These are phyloP conservation scores for Xanthorhoe spadicearia DNA, from an alignment of 2,888 invertebrate species.

Conservation along the genomic window DNA sequence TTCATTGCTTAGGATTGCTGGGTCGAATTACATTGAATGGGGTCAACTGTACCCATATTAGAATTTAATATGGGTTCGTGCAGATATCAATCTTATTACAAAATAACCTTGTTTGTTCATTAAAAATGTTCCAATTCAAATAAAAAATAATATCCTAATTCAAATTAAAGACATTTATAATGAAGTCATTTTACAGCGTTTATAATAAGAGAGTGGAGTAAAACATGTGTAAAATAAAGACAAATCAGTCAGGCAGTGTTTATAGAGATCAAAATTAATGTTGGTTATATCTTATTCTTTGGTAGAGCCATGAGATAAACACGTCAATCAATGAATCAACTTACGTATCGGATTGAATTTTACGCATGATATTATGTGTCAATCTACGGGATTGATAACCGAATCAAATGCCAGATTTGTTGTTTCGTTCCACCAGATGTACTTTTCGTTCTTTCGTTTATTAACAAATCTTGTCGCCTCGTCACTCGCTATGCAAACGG, in stretches of 20 bases:
- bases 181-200: neutral
- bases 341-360: constrained; percentile 5
- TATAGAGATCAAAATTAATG: neutral
- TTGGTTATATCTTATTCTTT: constrained; percentile 2
- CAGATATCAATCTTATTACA: constrained; percentile 23
- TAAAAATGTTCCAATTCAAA: neutral
- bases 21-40: constrained; percentile 21
- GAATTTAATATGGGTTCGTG: constrained; percentile 18
- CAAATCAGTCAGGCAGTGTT: neutral
- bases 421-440: constrained; percentile 4
- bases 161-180: neutral
- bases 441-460: constrained; percentile 4
- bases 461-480: neutral
- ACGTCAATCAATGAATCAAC: constrained; percentile 15
- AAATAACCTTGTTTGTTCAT: constrained; percentile 11
- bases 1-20: constrained; percentile 32
- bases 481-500: neutral
- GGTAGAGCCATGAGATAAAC: constrained; percentile 4
- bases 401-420: constrained; percentile 12
- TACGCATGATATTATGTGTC: neutral
- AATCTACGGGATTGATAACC: constrained; percentile 10
- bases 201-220: neutral
- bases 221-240: neutral
- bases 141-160: neutral
- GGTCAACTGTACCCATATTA: constrained; percentile 25